Conservation (phyloP, 2,888 invertebrate genomes). For the Ennomos fuscantarius region DNA sequence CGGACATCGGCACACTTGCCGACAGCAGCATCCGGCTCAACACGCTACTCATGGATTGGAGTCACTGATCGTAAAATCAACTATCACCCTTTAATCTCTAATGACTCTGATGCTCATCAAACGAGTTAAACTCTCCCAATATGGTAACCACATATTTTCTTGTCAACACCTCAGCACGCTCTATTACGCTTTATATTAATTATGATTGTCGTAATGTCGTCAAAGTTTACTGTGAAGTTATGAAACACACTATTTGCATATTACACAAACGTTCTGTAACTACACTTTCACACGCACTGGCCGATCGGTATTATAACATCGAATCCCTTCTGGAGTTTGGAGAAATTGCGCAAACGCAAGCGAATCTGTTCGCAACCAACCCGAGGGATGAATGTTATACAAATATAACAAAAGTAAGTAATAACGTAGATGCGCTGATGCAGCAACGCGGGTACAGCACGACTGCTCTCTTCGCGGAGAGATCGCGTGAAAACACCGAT, state of each 20-base stretch:
- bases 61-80: conserved; percentile 36
- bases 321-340: conserved; percentile 7
- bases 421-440: conserved; percentile 55
- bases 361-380: conserved; percentile 34
- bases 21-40: conserved; percentile 63
- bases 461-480: conserved; percentile 80
- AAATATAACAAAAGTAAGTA: conserved; percentile 30
- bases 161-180: conserved; percentile 36
- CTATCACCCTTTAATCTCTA: conserved; percentile 45
- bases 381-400: conserved; percentile 31
- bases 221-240: conserved; percentile 55
- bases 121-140: conserved; percentile 19
- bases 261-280: conserved; percentile 49
- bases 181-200: conserved; percentile 48
- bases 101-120: conserved; percentile 39
- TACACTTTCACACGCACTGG: conserved; percentile 50
- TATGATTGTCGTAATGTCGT: conserved; percentile 18
- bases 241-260: conserved; percentile 55
- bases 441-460: conserved; percentile 66
- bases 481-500: conserved; percentile 81
- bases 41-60: conserved; percentile 46
- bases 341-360: conserved; percentile 23
- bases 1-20: conserved; percentile 72
- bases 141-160: conserved; percentile 16
- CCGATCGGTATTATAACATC: conserved; percentile 2